These are phyloP conservation scores for Eupeodes luniger DNA, from an alignment of 2,888 invertebrate species.

Conservation along the genomic window DNA sequence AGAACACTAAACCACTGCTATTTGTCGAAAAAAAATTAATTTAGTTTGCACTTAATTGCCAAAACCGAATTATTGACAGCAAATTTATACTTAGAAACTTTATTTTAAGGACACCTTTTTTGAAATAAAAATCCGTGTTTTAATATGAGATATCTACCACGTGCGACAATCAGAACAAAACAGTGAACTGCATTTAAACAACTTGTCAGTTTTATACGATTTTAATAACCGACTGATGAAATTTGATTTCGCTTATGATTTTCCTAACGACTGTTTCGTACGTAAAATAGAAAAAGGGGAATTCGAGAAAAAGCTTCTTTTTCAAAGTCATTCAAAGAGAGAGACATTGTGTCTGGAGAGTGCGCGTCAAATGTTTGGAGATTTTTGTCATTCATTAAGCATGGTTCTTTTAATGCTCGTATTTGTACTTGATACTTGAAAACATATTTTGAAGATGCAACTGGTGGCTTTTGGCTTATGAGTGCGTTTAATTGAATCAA, in stretches of 20 bases:
- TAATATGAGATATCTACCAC: slow-evolving; percentile 1
- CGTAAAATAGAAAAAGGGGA: slow-evolving; percentile 12
- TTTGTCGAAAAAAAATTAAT: background rate
- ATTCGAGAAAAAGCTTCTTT: slow-evolving; percentile 20
- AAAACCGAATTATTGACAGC: background rate
- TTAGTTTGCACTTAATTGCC: background rate
- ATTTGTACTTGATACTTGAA: background rate
- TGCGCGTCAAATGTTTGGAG: slow-evolving; percentile 6
- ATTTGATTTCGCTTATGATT: slow-evolving; percentile 41
- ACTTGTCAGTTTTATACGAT: slow-evolving; percentile 32
- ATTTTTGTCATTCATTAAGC: background rate
- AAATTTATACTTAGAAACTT: background rate
- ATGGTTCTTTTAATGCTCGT: background rate
- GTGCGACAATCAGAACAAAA: slow-evolving; percentile 18
- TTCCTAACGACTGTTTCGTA: slow-evolving; percentile 30
- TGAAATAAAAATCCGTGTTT: background rate
- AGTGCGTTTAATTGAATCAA: background rate
- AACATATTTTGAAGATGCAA: background rate
- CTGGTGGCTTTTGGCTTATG: slow-evolving; percentile 9
- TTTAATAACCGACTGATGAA: slow-evolving; percentile 34
- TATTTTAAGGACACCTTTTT: background rate
- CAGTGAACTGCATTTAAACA: slow-evolving; percentile 7
- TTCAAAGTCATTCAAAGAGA: background rate
- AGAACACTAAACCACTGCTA: background rate
- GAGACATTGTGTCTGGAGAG: background rate